Evolutionary conservation across 30 jellyfish, hydroid and myxozoan species (phyloP).

Genomic region (Aurelia sp.): DNA sequence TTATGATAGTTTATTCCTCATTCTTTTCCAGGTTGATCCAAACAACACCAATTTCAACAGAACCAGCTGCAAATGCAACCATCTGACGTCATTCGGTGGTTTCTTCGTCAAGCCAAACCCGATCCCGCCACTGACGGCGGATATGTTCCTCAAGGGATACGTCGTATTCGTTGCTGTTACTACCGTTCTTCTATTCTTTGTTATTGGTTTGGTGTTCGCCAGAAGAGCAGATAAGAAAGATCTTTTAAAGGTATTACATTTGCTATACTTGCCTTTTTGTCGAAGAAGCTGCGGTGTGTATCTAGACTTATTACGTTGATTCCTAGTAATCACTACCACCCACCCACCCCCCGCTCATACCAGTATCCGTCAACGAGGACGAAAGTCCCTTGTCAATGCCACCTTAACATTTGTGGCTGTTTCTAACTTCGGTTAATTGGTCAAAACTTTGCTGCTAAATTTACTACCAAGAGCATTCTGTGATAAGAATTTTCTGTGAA

Average conservation of each 20-base stretch:
- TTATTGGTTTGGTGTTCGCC: constrained; percentile 82
- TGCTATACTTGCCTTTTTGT: background rate
- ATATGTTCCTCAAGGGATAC: constrained; percentile 82
- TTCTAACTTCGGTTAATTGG: no score
- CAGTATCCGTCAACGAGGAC: no score
- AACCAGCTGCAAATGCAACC: constrained; percentile 84
- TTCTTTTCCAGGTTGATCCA: constrained; percentile 54
- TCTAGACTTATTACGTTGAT: no score
- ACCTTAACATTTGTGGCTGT: no score
- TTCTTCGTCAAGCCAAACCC: constrained; percentile 90
- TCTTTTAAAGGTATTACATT: constrained; percentile 62
- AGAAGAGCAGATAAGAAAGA: constrained; percentile 91
- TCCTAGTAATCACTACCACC: no score
- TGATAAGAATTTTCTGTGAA: no score
- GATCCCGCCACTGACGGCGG: constrained; percentile 88
- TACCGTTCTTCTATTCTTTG: constrained; percentile 36
- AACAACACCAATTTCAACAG: constrained; percentile 32
- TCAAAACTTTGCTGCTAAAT: no score
- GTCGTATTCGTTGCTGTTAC: constrained; percentile 77
- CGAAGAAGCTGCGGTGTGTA: no score
- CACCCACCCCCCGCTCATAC: no score
- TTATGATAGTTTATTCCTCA: background rate
- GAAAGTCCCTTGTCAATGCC: no score
- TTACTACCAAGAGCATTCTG: no score
- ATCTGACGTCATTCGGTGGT: constrained; percentile 94